Evolutionary conservation across 2,113 vertebrate species (phyloP).

Genomic region (Anguilla japonica): DNA sequence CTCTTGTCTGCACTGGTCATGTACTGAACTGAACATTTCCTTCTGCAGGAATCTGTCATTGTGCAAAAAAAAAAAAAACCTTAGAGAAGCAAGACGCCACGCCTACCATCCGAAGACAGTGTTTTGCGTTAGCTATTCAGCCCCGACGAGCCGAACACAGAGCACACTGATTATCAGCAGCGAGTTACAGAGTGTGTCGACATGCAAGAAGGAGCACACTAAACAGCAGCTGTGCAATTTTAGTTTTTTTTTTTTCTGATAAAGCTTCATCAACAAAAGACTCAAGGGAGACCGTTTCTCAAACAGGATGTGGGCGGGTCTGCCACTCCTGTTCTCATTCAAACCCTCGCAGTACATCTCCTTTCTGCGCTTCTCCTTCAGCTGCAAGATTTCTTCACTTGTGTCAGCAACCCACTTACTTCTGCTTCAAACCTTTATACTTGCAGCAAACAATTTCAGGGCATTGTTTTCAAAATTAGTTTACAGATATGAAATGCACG

Average conservation of each 20-base stretch:
- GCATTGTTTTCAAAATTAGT: background rate
- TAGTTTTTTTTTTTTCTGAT: background rate
- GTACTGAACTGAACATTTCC: too few species aligned
- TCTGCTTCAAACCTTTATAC: background rate
- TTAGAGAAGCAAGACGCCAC: too few species aligned
- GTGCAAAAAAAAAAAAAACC: too few species aligned
- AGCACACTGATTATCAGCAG: background rate
- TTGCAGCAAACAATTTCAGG: background rate
- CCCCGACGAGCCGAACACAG: too few species aligned
- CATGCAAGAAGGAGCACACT: slow-evolving; percentile 15
- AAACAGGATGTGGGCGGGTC: slow-evolving; percentile 41
- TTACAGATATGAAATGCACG: background rate
- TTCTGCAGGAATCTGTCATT: too few species aligned
- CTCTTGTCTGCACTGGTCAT: too few species aligned
- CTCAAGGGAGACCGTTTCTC: slow-evolving; percentile 21
- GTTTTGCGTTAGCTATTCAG: background rate
- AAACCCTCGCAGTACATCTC: background rate
- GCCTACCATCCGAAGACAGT: too few species aligned
- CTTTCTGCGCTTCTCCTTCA: too few species aligned
- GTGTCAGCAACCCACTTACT: background rate
- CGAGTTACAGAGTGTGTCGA: background rate
- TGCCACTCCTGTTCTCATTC: background rate
- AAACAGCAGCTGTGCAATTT: slow-evolving; percentile 38
- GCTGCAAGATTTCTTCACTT: background rate
- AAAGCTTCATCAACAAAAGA: background rate